Evolutionary conservation across 2,797 vertebrate species (phyloP).

Genomic region (Enteromius argenteus): DNA sequence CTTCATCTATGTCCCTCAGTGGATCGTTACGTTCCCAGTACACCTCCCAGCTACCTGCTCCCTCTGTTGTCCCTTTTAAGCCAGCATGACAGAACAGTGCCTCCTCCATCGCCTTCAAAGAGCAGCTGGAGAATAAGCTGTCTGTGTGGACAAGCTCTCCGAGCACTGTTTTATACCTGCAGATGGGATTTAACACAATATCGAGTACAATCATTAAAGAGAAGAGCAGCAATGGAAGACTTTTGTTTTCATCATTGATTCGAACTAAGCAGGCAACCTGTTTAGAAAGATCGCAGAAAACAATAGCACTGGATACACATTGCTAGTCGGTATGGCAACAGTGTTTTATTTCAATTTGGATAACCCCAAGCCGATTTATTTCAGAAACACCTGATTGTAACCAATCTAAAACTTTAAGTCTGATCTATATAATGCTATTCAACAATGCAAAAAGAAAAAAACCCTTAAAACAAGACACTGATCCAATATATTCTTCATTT

Average conservation of each 20-base stretch:
- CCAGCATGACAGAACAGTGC: constrained; percentile 77
- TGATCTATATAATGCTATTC: neutral
- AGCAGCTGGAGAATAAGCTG: constrained; percentile 78
- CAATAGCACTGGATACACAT: constrained; percentile 61
- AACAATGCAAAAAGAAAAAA: neutral
- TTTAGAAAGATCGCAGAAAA: constrained; percentile 62
- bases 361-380: constrained; percentile 5
- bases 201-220: constrained; percentile 57
- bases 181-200: constrained; percentile 33
- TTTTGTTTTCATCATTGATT: constrained; percentile 62
- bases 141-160: constrained; percentile 77
- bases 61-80: constrained; percentile 40
- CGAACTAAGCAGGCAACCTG: constrained; percentile 60
- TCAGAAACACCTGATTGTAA: neutral
- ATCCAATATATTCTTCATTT: neutral
- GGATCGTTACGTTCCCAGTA: constrained; percentile 87
- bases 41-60: constrained; percentile 74
- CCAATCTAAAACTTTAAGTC: neutral
- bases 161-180: constrained; percentile 82
- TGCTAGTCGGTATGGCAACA: constrained; percentile 67
- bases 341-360: constrained; percentile 56
- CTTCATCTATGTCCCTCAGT: constrained; percentile 84
- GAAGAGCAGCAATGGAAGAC: constrained; percentile 54
- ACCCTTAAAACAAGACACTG: neutral
- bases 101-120: constrained; percentile 80